Evolutionary conservation across 2,113 vertebrate genomes (phyloP).

Genomic region (Syngnathus floridae): DNA sequence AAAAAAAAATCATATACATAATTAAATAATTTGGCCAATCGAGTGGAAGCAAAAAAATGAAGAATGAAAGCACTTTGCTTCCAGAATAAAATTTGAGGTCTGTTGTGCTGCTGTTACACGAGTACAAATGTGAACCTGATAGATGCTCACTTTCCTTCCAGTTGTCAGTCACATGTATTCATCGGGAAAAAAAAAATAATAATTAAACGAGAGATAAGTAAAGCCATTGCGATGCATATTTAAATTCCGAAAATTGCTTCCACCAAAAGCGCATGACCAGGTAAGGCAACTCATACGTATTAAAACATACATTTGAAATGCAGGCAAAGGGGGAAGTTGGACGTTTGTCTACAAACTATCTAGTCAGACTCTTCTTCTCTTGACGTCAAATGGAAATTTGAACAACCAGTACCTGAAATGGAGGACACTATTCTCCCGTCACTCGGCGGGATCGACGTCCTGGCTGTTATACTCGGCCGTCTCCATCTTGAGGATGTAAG

Average conservation of each 20-base stretch:
- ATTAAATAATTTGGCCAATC: constrained; percentile 12
- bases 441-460: constrained; percentile 79
- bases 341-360: background rate
- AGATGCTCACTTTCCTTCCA: constrained; percentile 7
- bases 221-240: constrained; percentile 11
- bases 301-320: constrained; percentile 11
- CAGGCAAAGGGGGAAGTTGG: background rate
- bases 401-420: constrained; percentile 26
- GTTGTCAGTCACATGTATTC: constrained; percentile 9
- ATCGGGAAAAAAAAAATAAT: background rate
- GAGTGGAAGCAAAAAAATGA: background rate
- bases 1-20: background rate
- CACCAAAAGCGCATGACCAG: background rate
- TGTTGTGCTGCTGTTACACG: constrained; percentile 21
- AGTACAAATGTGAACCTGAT: constrained; percentile 34
- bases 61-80: constrained; percentile 5
- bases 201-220: background rate
- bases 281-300: constrained; percentile 17
- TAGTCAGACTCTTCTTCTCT: background rate
- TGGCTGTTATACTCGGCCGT: constrained; percentile 96
- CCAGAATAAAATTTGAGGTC: constrained; percentile 27
- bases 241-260: background rate
- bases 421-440: constrained; percentile 23
- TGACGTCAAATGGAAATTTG: background rate
- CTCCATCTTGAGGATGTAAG: constrained; percentile 99